Conservation (phyloP, 2,888 invertebrate genomes). For the Leistus spinibarbis region DNA sequence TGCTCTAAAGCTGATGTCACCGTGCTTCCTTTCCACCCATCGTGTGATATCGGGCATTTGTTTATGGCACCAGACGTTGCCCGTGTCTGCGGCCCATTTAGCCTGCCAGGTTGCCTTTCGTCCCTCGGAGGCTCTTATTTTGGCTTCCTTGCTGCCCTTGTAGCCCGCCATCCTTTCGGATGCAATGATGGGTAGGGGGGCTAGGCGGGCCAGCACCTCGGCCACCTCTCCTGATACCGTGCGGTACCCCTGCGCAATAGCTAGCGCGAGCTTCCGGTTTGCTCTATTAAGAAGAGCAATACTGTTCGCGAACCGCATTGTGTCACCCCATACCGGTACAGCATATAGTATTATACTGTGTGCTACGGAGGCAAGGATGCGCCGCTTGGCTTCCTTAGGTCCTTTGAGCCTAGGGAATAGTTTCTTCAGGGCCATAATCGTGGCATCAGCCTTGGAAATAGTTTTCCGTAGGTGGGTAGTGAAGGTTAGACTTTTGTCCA, state of each 20-base stretch:
- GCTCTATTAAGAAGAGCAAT: background rate
- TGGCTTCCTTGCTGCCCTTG: background rate
- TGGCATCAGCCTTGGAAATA: too few relatives aligned
- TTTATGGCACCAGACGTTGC: too few relatives aligned
- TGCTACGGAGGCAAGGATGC: background rate
- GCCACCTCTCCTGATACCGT: background rate
- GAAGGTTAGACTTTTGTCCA: too few relatives aligned
- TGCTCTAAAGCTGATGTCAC: too few relatives aligned
- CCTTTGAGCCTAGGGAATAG: too few relatives aligned
- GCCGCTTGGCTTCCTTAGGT: background rate
- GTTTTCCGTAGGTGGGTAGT: too few relatives aligned
- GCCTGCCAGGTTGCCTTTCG: background rate
- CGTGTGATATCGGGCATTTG: slow-evolving; percentile 13
- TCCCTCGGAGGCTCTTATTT: background rate
- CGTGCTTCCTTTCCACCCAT: slow-evolving; percentile 28
- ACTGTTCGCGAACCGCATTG: background rate
- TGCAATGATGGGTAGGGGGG: background rate
- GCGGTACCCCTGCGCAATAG: background rate
- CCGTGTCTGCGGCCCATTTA: background rate
- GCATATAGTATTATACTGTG: background rate
- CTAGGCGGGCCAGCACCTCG: background rate
- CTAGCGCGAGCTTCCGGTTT: background rate
- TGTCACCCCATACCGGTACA: background rate
- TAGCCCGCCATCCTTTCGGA: background rate
- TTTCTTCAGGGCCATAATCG: too few relatives aligned